Conservation (phyloP, 2,888 invertebrate species). For the Osedax fenrisi region DNA sequence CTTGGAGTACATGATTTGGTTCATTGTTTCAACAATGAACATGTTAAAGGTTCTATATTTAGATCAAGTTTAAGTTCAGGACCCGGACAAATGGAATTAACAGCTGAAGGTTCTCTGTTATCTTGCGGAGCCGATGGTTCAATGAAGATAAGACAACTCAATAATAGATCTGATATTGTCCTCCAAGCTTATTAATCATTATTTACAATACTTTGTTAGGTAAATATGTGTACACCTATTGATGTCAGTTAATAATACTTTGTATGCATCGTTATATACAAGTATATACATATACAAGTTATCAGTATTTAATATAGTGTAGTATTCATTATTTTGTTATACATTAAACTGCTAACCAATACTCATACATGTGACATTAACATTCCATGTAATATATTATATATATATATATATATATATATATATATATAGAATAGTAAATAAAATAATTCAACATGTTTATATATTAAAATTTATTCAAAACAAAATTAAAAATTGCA, state of each 20-base stretch:
- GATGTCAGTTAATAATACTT: too few relatives aligned
- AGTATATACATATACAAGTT: too few relatives aligned
- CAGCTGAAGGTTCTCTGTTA: slow-evolving; percentile 75
- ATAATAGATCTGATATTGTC: background rate
- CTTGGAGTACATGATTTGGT: slow-evolving; percentile 73
- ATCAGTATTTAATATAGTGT: background rate
- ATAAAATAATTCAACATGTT: background rate
- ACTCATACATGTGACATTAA: too few relatives aligned
- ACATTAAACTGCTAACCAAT: too few relatives aligned
- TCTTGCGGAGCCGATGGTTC: slow-evolving; percentile 98
- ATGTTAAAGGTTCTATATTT: slow-evolving; percentile 77
- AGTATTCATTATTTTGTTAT: too few relatives aligned
- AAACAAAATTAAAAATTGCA: background rate
- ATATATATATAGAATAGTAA: too few relatives aligned
- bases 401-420: too few relatives aligned
- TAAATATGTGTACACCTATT: too few relatives aligned
- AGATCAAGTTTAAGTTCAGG: slow-evolving; percentile 94
- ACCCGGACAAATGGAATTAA: slow-evolving; percentile 69
- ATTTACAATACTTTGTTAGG: background rate
- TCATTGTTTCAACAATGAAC: slow-evolving; percentile 80
- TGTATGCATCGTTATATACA: too few relatives aligned
- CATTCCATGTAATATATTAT: too few relatives aligned
- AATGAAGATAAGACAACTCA: slow-evolving; percentile 69
- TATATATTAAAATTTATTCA: background rate
- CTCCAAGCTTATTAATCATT: background rate